phyloP scores from a whole-genome alignment of 2,113 vertebrate genomes.

The Anhinga anhinga region DNA sequence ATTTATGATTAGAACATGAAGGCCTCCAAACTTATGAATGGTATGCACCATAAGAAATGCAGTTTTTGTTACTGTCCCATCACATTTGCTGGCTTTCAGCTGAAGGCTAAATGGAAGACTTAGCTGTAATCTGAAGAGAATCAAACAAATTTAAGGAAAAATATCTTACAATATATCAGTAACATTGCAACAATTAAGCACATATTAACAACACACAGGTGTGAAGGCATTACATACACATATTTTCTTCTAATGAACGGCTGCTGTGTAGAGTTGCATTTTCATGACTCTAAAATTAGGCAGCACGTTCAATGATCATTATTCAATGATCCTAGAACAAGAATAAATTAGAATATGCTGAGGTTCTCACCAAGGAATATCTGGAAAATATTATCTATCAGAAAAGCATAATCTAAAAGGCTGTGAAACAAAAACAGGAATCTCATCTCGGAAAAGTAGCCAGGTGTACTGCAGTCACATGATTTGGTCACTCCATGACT shows the following conservation, averaged over 20 bases:
- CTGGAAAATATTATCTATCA: not conserved
- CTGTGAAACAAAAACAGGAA: not conserved
- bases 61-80: not conserved
- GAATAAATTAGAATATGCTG: not conserved
- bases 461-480: not conserved
- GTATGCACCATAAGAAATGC: not conserved
- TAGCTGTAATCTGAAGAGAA: not conserved
- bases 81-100: not conserved
- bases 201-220: not conserved
- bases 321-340: not conserved
- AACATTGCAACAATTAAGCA: not conserved
- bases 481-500: rapidly evolving
- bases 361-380: not conserved
- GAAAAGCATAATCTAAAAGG: not conserved
- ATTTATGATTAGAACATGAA: not conserved
- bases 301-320: not conserved
- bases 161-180: not conserved
- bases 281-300: not conserved
- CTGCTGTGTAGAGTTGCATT: not conserved
- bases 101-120: not conserved
- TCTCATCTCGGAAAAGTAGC: not conserved
- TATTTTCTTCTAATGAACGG: not conserved
- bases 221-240: not conserved
- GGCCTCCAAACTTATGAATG: not conserved
- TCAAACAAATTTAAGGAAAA: not conserved